phyloP scores from a whole-genome alignment of 1,140 invertebrate species.

The Globodera rostochiensis region DNA sequence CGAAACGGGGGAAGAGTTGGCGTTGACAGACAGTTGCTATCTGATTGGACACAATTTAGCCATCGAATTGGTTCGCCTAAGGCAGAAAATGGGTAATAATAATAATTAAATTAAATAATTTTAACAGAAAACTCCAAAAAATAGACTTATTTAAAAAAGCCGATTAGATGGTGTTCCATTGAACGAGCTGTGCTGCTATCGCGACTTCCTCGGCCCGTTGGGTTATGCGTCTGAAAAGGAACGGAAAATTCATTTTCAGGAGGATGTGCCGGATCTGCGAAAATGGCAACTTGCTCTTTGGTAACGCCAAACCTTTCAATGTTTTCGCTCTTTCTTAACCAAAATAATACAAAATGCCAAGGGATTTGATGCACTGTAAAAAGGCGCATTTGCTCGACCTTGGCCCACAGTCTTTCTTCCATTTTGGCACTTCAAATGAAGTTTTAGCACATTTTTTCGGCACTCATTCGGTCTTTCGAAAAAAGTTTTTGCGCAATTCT shows the following conservation, averaged over 20 bases:
- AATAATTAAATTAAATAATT: not conserved
- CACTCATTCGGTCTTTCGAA: not conserved
- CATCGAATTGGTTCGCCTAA: slow-evolving; percentile 7
- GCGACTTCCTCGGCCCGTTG: slow-evolving; percentile 31
- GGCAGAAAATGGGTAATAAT: slow-evolving; percentile 15
- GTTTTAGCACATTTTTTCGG: slow-evolving; percentile 14
- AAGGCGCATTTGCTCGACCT: slow-evolving; percentile 9
- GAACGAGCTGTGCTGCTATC: slow-evolving; percentile 28
- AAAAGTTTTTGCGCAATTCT: slow-evolving; percentile 13
- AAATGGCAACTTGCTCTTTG: slow-evolving; percentile 26
- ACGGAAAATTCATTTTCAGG: not conserved
- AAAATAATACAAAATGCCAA: not conserved
- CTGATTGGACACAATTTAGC: slow-evolving; percentile 3
- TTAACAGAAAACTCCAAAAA: not conserved
- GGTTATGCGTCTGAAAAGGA: slow-evolving; percentile 9
- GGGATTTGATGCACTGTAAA: slow-evolving; percentile 20
- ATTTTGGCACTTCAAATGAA: slow-evolving; percentile 26
- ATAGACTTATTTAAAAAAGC: not conserved
- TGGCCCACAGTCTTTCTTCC: slow-evolving; percentile 18
- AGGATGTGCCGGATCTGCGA: not conserved
- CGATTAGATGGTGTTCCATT: not conserved
- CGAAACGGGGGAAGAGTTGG: slow-evolving; percentile 2
- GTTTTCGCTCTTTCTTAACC: no score
- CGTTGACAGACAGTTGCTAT: slow-evolving; percentile 26
- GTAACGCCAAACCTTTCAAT: not conserved